Conservation (phyloP, 2,113 vertebrate species). For the Hepsetus odoe region DNA sequence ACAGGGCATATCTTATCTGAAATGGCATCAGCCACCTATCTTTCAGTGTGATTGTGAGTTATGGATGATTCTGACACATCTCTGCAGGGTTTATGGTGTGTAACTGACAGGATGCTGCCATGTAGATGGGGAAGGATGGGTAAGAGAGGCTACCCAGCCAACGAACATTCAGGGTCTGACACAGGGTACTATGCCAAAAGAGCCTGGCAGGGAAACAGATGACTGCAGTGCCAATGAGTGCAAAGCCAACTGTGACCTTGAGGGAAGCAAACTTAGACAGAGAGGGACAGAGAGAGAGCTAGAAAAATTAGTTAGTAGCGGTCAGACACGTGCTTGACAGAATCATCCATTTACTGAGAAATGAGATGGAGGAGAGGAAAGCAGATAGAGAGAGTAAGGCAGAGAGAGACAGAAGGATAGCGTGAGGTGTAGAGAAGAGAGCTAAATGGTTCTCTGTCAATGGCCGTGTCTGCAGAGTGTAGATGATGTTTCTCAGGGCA, state of each 20-base stretch:
- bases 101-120: conserved; percentile 58
- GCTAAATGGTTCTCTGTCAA: conserved; percentile 35
- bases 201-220: conserved; percentile 52
- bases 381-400: conserved; percentile 28
- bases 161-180: conserved; percentile 53
- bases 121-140: conserved; percentile 4
- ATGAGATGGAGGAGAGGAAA: neutral
- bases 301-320: conserved; percentile 45
- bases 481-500: conserved; percentile 31
- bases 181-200: conserved; percentile 38
- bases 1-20: too few relatives aligned
- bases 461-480: conserved; percentile 22
- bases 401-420: conserved; percentile 28
- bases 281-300: neutral
- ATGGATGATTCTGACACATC: conserved; percentile 29
- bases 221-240: neutral
- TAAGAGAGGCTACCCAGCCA: conserved; percentile 19
- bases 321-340: conserved; percentile 63
- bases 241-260: conserved; percentile 67
- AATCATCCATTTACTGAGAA: conserved; percentile 65
- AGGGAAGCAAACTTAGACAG: conserved; percentile 1
- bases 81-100: conserved; percentile 38
- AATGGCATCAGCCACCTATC: neutral
- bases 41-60: conserved; percentile 44
- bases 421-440: conserved; percentile 21